Base-by-base conservation (phyloP, 2,797 vertebrate genomes). In the Sebastiscus tertius region DNA sequence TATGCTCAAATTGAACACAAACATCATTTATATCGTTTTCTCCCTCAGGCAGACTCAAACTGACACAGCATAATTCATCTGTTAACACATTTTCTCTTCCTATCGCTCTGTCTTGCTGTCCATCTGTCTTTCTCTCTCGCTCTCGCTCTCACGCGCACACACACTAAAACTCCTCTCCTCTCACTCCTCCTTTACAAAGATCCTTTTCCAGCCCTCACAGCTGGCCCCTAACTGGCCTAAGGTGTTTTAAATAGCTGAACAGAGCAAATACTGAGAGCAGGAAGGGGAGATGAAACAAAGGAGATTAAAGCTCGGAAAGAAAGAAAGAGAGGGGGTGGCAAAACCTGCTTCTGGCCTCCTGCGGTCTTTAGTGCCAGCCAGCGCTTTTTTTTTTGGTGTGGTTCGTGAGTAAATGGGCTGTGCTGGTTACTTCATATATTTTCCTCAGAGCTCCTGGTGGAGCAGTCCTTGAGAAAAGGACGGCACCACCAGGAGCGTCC, bases 241-340 rank as follows among this genome's bases (percentile, higher is more conserved):
- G 87, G 89, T 91, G 88, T 91, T 94, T 92, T 87, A 92, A 93
- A 94, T 90, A 88, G 85, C 91, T 88, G 85, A 89, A 87, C 82
- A 80, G 89, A 86, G 82, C 83, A 78, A 80, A 75, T 67, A 84
- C 74, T 79, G 73, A 85, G 83, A 81, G 72, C 75, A 60, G 72
- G 79, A 84, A 65, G 42, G 33, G 27, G 84, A 87, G 89, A 91
- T 84, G 87, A 93, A 89, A 93, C 88, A 90, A 93, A 91, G 69
- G 73, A 88, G 78, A 84, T 83, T 87, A 92, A 89, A 92, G 77
- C 68, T 59, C 0, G 1, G 36, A 76, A 82, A 34, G 24, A 75
- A 52, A 77, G 65, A 83, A 73, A 81, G 52, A 62, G 36, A 67
- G 62, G 42, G 62, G 83, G 67, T 18, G 70, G 70, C 7, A 80